A percentile compares a stretch with the other conserved stretches of the same genome.
These are phyloP conservation scores for Tillus elongatus DNA, from an alignment of 2,888 invertebrate genomes.

Conservation along the genomic window DNA sequence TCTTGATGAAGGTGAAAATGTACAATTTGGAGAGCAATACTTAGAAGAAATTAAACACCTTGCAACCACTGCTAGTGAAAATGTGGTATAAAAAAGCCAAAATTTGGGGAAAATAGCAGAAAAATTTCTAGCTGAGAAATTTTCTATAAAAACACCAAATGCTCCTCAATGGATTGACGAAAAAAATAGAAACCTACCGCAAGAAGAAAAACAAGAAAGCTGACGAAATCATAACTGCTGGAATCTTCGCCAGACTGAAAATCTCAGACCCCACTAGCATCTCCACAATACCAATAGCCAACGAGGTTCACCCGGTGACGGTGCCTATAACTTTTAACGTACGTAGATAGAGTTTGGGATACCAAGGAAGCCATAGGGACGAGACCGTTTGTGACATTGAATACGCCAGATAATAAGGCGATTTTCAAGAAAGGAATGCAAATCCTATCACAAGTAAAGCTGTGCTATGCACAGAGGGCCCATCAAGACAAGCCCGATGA, in stretches of 20 bases:
- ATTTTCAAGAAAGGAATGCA: constrained; percentile 20
- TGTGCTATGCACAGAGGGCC: constrained; percentile 19
- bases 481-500: constrained; percentile 20
- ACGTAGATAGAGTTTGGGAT: constrained; percentile 19
- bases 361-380: constrained; percentile 21
- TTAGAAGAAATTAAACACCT: too few relatives aligned
- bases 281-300: too few relatives aligned
- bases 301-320: too few relatives aligned
- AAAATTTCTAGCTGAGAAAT: too few relatives aligned
- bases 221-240: background rate
- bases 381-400: constrained; percentile 14
- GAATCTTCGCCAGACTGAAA: constrained; percentile 4
- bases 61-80: too few relatives aligned
- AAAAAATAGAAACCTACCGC: background rate
- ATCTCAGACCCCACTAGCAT: constrained; percentile 1
- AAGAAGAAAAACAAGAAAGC: background rate
- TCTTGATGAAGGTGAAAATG: too few relatives aligned
- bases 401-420: constrained; percentile 14
- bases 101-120: too few relatives aligned
- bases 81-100: too few relatives aligned
- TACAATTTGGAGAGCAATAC: too few relatives aligned
- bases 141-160: too few relatives aligned
- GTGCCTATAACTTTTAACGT: constrained; percentile 9
- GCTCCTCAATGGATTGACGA: too few relatives aligned
- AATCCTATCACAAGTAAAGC: constrained; percentile 18